phyloP scores from a whole-genome alignment of 2,797 vertebrate genomes.

The Toxotes lorentzi region DNA sequence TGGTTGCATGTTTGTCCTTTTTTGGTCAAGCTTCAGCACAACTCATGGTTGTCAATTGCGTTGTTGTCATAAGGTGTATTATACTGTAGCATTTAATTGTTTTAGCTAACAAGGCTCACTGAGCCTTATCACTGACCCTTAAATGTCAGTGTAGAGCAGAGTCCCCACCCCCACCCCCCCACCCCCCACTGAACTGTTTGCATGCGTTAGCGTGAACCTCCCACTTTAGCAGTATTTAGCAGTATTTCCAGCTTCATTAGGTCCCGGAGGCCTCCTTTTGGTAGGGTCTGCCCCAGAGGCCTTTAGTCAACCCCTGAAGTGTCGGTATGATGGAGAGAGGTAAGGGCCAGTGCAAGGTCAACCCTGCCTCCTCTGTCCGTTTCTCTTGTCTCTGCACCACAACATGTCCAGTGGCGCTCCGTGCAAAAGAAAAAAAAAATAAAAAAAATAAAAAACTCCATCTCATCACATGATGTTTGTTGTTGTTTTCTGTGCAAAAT shows the following conservation, averaged over 20 bases:
- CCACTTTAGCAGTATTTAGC: conserved; percentile 63
- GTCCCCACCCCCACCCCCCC: not conserved
- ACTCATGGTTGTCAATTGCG: conserved; percentile 7
- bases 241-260: conserved; percentile 49
- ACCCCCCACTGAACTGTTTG: conserved; percentile 27
- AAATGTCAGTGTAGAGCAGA: conserved; percentile 27
- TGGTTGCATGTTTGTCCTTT: conserved; percentile 22
- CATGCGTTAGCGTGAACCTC: conserved; percentile 34
- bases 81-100: not conserved
- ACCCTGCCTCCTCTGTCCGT: conserved; percentile 46
- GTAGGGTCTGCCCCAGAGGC: conserved; percentile 48
- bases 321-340: conserved; percentile 69
- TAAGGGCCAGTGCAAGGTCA: conserved; percentile 71
- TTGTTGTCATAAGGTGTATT: not conserved
- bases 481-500: conserved; percentile 20
- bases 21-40: not conserved
- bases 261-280: conserved; percentile 45
- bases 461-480: not conserved
- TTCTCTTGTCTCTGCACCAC: conserved; percentile 50
- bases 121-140: conserved; percentile 6
- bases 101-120: not conserved
- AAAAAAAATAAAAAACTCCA: not conserved
- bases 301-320: conserved; percentile 58
- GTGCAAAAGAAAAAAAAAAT: conserved; percentile 9
- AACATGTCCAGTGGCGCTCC: conserved; percentile 22